Percentiles rank a stretch among this genome's conserved stretches.
Conservation (phyloP, 2,797 vertebrate genomes). For the Aulostomus chinensis region DNA sequence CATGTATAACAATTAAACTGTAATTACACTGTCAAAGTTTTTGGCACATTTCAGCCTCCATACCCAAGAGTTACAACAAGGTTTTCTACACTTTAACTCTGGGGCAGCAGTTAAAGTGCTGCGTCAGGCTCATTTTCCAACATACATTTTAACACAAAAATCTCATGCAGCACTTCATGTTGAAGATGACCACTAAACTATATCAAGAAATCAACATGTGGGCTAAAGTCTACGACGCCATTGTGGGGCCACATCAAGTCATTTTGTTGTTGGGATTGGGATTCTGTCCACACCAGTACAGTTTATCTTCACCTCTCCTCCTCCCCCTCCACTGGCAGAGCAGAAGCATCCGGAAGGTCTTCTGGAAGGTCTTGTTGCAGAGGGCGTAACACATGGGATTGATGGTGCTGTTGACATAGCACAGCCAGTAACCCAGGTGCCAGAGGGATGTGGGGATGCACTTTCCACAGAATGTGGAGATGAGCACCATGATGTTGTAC, state of each 20-base stretch:
- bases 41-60: no score
- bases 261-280: constrained; percentile 69
- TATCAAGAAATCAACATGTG: constrained; percentile 8
- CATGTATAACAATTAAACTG: no score
- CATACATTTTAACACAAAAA: constrained; percentile 33
- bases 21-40: no score
- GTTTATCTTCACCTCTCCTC: constrained; percentile 85
- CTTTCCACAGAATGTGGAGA: constrained; percentile 93
- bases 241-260: constrained; percentile 37
- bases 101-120: constrained; percentile 10
- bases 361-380: constrained; percentile 99
- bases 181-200: constrained; percentile 21
- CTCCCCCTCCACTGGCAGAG: constrained; percentile 94
- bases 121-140: constrained; percentile 17
- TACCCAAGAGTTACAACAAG: no score
- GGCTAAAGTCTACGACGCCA: neutral
- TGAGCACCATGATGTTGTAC: constrained; percentile 99
- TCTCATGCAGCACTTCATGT: constrained; percentile 43
- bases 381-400: constrained; percentile 99
- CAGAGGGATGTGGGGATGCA: constrained; percentile 92
- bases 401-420: constrained; percentile 98
- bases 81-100: neutral
- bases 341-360: constrained; percentile 96
- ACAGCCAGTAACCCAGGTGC: constrained; percentile 98
- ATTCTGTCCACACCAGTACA: constrained; percentile 90